Evolutionary conservation across 2,888 invertebrate species (phyloP).

Genomic region (Homarus gammarus): DNA sequence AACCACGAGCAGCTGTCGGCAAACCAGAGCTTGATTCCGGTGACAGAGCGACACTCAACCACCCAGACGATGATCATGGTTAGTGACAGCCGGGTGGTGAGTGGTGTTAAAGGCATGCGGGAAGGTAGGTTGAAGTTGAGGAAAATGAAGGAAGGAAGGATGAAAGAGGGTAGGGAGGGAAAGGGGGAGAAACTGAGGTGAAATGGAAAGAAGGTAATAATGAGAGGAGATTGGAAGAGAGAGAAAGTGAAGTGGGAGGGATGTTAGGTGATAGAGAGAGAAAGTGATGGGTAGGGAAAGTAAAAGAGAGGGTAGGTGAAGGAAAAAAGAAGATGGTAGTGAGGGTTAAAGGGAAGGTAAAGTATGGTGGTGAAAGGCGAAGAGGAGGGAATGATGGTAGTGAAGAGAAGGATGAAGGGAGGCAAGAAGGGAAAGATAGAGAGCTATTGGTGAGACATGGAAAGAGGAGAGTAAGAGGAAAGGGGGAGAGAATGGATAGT

Average conservation of each 20-base stretch:
- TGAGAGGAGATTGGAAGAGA: too few relatives aligned
- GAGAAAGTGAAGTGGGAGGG: too few relatives aligned
- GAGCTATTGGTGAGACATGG: too few relatives aligned
- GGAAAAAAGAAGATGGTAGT: not conserved
- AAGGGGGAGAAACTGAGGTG: too few relatives aligned
- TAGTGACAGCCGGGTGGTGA: not conserved
- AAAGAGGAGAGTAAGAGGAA: not conserved
- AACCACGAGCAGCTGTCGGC: constrained; percentile 39
- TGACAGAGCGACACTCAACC: constrained; percentile 32
- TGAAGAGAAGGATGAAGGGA: not conserved
- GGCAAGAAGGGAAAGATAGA: too few relatives aligned
- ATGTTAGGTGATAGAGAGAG: too few relatives aligned
- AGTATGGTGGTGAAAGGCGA: not conserved
- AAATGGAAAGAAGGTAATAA: too few relatives aligned
- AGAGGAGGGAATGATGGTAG: not conserved
- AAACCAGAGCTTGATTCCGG: constrained; percentile 32
- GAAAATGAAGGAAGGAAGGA: too few relatives aligned
- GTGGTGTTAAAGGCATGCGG: too few relatives aligned
- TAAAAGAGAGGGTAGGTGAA: not conserved
- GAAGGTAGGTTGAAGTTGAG: too few relatives aligned
- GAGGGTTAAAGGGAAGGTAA: not conserved
- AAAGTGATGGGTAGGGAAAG: not conserved
- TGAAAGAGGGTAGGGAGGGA: too few relatives aligned
- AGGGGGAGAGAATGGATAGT: too few relatives aligned
- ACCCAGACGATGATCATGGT: constrained; percentile 41